Evolutionary conservation across 2,113 vertebrate genomes (phyloP).

Genomic region (Bos taurus): ARS-UCD2.0 NC_037346.1:19277501-19278000

Average conservation of each 20-base stretch:
- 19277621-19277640: rapidly evolving
- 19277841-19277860: background rate
- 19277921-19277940: background rate
- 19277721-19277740: background rate
- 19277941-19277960: too few species aligned
- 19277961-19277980: background rate
- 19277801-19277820: background rate
- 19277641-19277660: background rate
- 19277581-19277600: background rate
- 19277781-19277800: rapidly evolving
- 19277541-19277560: rapidly evolving
- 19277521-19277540: background rate
- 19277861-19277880: background rate
- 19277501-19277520: rapidly evolving
- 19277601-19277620: background rate
- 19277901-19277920: background rate
- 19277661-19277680: background rate
- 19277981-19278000: background rate
- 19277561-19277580: background rate
- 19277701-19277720: background rate
- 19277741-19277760: background rate
- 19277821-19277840: background rate
- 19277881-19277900: background rate
- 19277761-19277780: background rate
- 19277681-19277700: too few species aligned